Evolutionary conservation across 30 jellyfish, hydroid and myxozoan genomes (phyloP), one percentile per base, ranked within the genome.

Genomic region (Hydractinia symbiolongicarpus): DNA sequence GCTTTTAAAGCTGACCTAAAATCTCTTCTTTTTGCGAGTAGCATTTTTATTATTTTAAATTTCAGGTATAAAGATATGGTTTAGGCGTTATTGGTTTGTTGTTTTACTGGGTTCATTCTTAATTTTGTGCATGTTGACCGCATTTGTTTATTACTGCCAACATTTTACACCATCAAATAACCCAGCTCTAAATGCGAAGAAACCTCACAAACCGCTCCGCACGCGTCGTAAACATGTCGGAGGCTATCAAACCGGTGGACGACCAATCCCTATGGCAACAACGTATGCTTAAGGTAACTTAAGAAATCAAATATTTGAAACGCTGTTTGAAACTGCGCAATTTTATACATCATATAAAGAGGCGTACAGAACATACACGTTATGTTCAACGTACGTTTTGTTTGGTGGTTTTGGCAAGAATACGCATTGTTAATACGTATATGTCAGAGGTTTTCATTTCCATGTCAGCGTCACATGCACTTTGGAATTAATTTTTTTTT

Each of bases 51-150:
- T 64, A n/a, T 44, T 64, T 64, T 64, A 7, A 64, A n/a, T n/a
- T 64, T 21, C 61, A 94, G 99, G 95, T n/a, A 88, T 94, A 66
- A 82, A 79, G 60, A 84, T 69, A 7, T 94, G 99, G 99, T 81
- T 94, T 14, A 86, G 90, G 17, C 95, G 95, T 72, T 88, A 94
- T 79, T 94, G 99, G 99, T 94, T 83, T 72, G 96, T 88, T 73
- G 80, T 94, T 66, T 61, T 94, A 6, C 84, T 91, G 21, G 93
- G 96, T 68, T 81, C 94, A 4, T 88, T 87, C 14, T 54, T 94
- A 77, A 76, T 88, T 55, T 51, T 94, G n/a, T 74, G 96, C 54
- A 83, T 94, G 89, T 84, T 94, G 96, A 40, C 90, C 53, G 95
- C 99, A 4, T 94, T 94, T 67, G 90, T 94, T 6, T 84, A 71